Base-by-base conservation (phyloP, 2,113 vertebrate species). In the Gallinago jamesoni region DNA sequence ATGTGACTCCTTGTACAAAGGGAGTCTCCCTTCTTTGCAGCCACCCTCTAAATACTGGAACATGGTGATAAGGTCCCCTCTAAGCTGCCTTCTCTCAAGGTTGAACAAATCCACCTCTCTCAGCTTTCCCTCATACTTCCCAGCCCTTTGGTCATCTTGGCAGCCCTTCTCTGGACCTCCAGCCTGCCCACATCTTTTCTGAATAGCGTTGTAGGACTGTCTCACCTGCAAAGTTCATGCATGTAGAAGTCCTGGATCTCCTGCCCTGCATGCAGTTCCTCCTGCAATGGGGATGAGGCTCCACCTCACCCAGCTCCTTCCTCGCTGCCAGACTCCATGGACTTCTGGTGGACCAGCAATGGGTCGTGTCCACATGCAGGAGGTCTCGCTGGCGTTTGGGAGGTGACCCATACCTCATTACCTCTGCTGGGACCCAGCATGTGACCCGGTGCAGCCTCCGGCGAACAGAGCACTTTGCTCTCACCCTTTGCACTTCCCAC, bases 381-480 rank as follows among this genome's bases (percentile, higher is more conserved):
- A 90, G 78, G 27, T 52, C 70, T 52, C 13, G 45, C 72, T 7
- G 75, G 56, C 2, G 3, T 91, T 57, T 73, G 62, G 63, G 84
- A 88, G 75, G 84, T 89, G 91, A 74, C 53, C 73, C 69, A 60
- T 22, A 78, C 22, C 81, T 96, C 91, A 73, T 85, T 91, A 87
- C 76, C 74, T 80, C 96, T 41, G 39, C 67, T 57, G 43, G 78
- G 31, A 77, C 10, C 59, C 0, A 2, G 80, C 84, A 93, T 89
- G 97, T 95, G 96, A 95, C 84, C 89, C 2, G 1, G 74, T 41
- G 2, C 57, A 83, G 72, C 72, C 93, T 69, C 64, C 0, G 7
- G 95, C 2, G 5, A 92, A 78, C 47, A 88, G 84, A 95, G 96
- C 84, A 94, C 86, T 92, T 95, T 96, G 91, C 89, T 90, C 87